Base-by-base conservation (phyloP, 2,888 invertebrate species). In the Vannuccia rotundouncinata region DNA sequence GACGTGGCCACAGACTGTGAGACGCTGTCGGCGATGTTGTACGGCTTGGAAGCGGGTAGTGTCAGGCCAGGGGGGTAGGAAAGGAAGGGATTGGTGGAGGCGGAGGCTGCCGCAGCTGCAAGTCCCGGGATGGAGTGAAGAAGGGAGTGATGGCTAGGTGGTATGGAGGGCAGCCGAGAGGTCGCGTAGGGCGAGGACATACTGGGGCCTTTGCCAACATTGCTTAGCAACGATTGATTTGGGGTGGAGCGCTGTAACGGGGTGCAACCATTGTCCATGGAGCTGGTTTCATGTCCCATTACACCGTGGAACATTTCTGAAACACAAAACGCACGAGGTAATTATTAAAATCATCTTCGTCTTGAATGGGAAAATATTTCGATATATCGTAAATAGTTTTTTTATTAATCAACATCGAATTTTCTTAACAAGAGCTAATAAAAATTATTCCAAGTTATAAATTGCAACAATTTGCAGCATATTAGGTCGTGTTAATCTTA, bases 231-330 rank as follows among this genome's bases (percentile, higher is more conserved):
- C 66, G 66, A 66, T 27, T 66, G 66, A 66, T 66, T 66, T 13
- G 66, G 25, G 22, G 66, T 22, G 66, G 66, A 66, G 66, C 66
- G 10, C 22, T 27, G 5, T 22, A 66, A 27, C 2, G 66, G 66
- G 25, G 66, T 66, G 22, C 66, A 66, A 27, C 10, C 66, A 27
- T 66, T 66, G 22, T 66, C 66, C 66, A 66, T 66, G 2, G 22
- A n/a, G 13, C 22, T 5, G 5, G 66, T 66, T 13, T 66, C 66
- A n/a, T 22, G 66, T 5, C 66, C 66, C 17, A 66, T 17, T 5
- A 27, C 5, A 13, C 66, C 25, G 66, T 66, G 66, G 25, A 66
- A 66, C 66, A 66, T 66, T 66, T 66, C 66, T 66, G 66, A 27
- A 66, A 66, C n/a, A n/a, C n/a, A n/a, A n/a, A n/a, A n/a, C n/a